Percentiles rank a stretch among this genome's conserved stretches.
These are phyloP conservation scores for Natator depressus DNA, from an alignment of 2,113 vertebrate species.

Conservation along the genomic window DNA sequence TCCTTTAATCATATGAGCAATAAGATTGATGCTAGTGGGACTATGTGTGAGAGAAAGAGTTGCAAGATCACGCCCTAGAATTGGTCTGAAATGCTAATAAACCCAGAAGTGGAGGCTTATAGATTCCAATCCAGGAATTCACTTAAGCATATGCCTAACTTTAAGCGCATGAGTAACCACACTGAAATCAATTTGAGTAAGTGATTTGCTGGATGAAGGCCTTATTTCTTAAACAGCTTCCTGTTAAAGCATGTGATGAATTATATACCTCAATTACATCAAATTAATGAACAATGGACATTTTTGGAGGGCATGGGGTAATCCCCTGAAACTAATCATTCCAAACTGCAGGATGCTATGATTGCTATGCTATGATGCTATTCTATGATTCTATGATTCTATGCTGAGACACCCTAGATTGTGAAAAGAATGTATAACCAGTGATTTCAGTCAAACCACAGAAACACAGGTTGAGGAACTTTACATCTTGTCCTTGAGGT, in stretches of 20 bases:
- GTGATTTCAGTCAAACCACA: not conserved
- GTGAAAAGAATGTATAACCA: not conserved
- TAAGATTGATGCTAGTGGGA: not conserved
- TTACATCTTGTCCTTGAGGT: slow-evolving; percentile 36
- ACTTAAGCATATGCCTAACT: not conserved
- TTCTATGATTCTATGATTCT: too few species aligned
- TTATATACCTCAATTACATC: slow-evolving; percentile 18
- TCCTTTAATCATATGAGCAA: not conserved
- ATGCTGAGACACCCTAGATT: not conserved
- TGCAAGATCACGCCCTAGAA: not conserved
- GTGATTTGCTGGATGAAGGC: not conserved
- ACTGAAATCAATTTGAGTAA: not conserved
- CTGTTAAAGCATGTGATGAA: slow-evolving; percentile 29
- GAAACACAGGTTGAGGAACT: slow-evolving; percentile 19
- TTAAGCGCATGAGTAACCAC: not conserved
- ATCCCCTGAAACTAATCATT: slow-evolving; percentile 1
- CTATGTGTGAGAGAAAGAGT: not conserved
- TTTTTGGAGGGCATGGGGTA: not conserved
- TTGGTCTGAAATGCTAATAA: not conserved
- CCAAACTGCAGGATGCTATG: not conserved
- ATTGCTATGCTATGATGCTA: too few species aligned
- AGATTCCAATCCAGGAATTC: not conserved
- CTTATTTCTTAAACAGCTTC: slow-evolving; percentile 9
- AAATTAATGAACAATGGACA: not conserved
- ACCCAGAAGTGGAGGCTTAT: not conserved